phyloP scores from a whole-genome alignment of 2,113 vertebrate species.

The Hypomesus transpacificus region DNA sequence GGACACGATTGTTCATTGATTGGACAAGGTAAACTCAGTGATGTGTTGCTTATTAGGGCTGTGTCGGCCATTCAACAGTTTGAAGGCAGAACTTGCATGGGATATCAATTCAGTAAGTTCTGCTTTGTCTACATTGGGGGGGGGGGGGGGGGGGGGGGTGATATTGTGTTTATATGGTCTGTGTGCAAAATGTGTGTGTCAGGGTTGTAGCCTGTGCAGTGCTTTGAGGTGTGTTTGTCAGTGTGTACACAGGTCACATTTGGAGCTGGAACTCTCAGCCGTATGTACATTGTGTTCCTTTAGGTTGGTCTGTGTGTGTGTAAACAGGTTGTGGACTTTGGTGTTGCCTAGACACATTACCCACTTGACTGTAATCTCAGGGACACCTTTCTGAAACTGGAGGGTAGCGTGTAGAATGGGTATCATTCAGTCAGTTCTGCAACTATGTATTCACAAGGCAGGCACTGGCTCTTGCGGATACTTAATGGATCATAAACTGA shows the following conservation, averaged over 20 bases:
- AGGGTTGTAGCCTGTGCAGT: slow-evolving; percentile 17
- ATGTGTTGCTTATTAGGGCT: no score
- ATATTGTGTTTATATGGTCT: background rate
- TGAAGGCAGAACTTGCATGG: no score
- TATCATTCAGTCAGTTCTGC: no score
- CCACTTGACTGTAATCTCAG: slow-evolving; percentile 15
- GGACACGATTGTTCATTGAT: no score
- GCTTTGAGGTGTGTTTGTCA: background rate
- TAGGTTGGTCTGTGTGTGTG: slow-evolving; percentile 32
- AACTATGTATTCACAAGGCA: no score
- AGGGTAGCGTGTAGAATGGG: no score
- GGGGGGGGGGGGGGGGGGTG: slow-evolving; percentile 8
- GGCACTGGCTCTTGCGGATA: no score
- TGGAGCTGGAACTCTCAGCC: slow-evolving; percentile 9
- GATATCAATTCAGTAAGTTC: no score
- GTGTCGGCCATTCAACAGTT: no score
- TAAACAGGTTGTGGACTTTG: slow-evolving; percentile 45
- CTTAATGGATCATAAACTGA: no score
- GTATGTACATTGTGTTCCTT: slow-evolving; percentile 41
- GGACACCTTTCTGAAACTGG: slow-evolving; percentile 23
- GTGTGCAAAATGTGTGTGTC: slow-evolving; percentile 17
- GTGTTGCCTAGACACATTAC: slow-evolving; percentile 27
- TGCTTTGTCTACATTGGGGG: background rate
- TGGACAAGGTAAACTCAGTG: no score
- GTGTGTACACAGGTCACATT: slow-evolving; percentile 9